phyloP scores from a whole-genome alignment of 2,113 vertebrate genomes.

The Madoqua kirkii region DNA sequence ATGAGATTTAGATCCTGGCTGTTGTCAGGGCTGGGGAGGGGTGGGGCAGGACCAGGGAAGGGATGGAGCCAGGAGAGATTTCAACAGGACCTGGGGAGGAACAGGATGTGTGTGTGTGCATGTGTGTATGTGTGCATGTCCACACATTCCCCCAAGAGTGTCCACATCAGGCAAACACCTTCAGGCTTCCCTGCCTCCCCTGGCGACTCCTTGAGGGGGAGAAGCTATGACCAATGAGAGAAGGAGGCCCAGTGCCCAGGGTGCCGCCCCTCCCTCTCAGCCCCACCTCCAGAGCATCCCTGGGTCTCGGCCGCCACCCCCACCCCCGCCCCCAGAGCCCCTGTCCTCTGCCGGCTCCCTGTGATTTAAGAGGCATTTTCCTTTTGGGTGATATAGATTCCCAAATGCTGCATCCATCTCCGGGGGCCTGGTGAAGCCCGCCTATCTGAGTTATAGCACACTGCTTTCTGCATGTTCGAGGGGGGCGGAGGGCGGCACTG shows the following conservation, averaged over 20 bases:
- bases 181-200: neutral
- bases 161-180: neutral
- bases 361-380: slow-evolving; percentile 59
- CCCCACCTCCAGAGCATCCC: neutral
- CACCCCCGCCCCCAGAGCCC: fast-evolving
- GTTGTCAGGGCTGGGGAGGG: neutral
- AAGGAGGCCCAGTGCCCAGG: neutral
- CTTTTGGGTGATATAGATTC: slow-evolving; percentile 49
- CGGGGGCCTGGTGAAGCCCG: fast-evolving
- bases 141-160: neutral
- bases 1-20: neutral
- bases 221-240: fast-evolving
- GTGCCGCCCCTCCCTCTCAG: neutral
- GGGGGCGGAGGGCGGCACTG: neutral
- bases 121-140: neutral
- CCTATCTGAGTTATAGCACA: slow-evolving; percentile 51
- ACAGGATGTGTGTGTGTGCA: neutral
- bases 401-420: neutral
- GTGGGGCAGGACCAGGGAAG: neutral
- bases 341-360: neutral
- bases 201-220: neutral
- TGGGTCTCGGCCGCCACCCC: neutral
- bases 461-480: slow-evolving; percentile 10
- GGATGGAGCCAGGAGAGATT: neutral
- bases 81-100: neutral